Evolutionary conservation across 2,888 invertebrate species (phyloP).

Genomic region (Matsumyia berberina): DNA sequence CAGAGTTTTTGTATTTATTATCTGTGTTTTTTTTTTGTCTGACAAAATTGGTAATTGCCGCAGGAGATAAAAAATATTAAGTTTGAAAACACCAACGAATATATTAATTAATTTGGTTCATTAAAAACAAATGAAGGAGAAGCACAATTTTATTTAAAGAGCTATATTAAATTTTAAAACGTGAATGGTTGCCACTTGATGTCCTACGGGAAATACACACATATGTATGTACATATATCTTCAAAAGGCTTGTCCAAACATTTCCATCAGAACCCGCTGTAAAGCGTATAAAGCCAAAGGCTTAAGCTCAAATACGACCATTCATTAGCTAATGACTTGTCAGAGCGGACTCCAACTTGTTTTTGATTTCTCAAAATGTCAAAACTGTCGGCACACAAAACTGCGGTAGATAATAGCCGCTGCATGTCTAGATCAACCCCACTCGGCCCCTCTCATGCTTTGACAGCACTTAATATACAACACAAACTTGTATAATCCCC

Average conservation of each 20-base stretch:
- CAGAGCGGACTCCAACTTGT: not conserved
- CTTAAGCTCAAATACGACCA: too few relatives aligned
- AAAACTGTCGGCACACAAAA: slow-evolving; percentile 15
- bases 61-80: not conserved
- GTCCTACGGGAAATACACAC: too few relatives aligned
- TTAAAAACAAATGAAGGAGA: not conserved
- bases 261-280: too few relatives aligned
- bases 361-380: slow-evolving; percentile 30
- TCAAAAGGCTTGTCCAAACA: too few relatives aligned
- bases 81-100: not conserved
- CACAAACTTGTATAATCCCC: slow-evolving; percentile 23
- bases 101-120: slow-evolving; percentile 24
- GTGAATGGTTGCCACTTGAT: too few relatives aligned
- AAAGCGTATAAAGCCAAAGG: too few relatives aligned
- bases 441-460: not conserved
- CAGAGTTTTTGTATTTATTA: not conserved
- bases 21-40: slow-evolving; percentile 15
- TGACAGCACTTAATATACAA: slow-evolving; percentile 30
- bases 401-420: slow-evolving; percentile 24
- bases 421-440: slow-evolving; percentile 20
- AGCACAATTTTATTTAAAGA: not conserved
- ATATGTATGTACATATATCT: too few relatives aligned
- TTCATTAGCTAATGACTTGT: not conserved
- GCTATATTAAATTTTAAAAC: slow-evolving; percentile 1
- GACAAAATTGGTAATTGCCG: slow-evolving; percentile 10